Percentiles rank a stretch among this genome's conserved stretches.
phyloP scores from a whole-genome alignment of 2,888 invertebrate genomes.

The Oxycera nigricornis region DNA sequence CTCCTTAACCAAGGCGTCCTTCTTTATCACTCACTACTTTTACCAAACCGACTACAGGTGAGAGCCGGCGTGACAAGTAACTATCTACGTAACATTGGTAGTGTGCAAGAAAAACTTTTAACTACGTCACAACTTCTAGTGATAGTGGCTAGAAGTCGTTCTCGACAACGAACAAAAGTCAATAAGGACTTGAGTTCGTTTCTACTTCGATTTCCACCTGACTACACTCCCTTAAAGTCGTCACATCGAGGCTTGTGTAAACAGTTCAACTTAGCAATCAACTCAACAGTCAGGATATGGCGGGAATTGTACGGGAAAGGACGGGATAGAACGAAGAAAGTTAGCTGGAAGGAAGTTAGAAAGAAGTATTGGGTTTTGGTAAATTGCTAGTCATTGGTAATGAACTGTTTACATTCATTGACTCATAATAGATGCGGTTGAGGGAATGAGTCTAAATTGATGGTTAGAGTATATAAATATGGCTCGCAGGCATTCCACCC shows the following conservation, averaged over 20 bases:
- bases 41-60: not conserved
- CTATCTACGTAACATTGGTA: not conserved
- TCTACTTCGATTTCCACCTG: slow-evolving; percentile 10
- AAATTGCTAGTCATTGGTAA: slow-evolving; percentile 44
- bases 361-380: not conserved
- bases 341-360: not conserved
- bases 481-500: not conserved
- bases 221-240: not conserved
- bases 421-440: slow-evolving; percentile 16
- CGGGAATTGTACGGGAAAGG: too few relatives aligned
- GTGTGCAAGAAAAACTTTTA: not conserved
- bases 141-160: not conserved
- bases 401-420: slow-evolving; percentile 42
- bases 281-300: not conserved
- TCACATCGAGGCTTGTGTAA: not conserved
- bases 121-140: not conserved
- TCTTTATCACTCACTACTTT: not conserved
- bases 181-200: slow-evolving; percentile 1
- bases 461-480: not conserved
- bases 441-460: not conserved
- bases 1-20: not conserved
- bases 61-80: not conserved
- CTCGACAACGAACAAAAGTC: slow-evolving; percentile 1
- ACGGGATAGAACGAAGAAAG: not conserved
- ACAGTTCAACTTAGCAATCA: not conserved